phyloP scores from a whole-genome alignment of 2,888 invertebrate species.

The Palloptera scutellata region DNA sequence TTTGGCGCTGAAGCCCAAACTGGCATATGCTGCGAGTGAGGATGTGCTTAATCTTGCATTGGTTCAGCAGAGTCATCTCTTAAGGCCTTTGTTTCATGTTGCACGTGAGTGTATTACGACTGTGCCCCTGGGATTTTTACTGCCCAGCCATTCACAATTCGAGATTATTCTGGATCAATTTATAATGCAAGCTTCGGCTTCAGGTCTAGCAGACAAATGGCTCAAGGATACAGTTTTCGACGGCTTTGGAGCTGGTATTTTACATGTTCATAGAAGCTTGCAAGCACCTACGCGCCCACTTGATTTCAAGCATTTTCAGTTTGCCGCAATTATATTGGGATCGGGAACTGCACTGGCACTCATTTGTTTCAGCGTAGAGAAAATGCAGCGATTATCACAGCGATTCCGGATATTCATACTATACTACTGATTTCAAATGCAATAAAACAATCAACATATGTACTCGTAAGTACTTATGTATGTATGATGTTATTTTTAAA shows the following conservation, averaged over 20 bases:
- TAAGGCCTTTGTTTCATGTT: constrained; percentile 40
- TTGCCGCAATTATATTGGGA: constrained; percentile 44
- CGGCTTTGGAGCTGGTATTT: constrained; percentile 41
- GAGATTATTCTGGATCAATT: constrained; percentile 45
- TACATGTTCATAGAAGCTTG: constrained; percentile 25
- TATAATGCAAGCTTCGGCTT: constrained; percentile 39
- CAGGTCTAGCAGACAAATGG: constrained; percentile 48
- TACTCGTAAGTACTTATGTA: no score
- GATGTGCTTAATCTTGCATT: constrained; percentile 46
- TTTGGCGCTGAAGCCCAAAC: constrained; percentile 22
- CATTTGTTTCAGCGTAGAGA: constrained; percentile 37
- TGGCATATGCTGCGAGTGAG: constrained; percentile 39
- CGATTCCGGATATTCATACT: constrained; percentile 38
- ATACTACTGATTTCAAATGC: constrained; percentile 26
- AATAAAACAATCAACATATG: no score
- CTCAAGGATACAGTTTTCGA: constrained; percentile 36
- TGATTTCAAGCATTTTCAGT: constrained; percentile 45
- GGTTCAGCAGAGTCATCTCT: constrained; percentile 44
- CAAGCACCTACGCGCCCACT: constrained; percentile 34
- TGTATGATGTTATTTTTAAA: no score
- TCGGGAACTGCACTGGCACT: constrained; percentile 34
- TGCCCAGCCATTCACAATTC: constrained; percentile 47
- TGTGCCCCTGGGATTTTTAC: constrained; percentile 44
- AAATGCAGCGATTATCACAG: constrained; percentile 23
- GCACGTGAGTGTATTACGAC: constrained; percentile 44